Conservation (phyloP, 2,888 invertebrate species). For the Timema podura region DNA sequence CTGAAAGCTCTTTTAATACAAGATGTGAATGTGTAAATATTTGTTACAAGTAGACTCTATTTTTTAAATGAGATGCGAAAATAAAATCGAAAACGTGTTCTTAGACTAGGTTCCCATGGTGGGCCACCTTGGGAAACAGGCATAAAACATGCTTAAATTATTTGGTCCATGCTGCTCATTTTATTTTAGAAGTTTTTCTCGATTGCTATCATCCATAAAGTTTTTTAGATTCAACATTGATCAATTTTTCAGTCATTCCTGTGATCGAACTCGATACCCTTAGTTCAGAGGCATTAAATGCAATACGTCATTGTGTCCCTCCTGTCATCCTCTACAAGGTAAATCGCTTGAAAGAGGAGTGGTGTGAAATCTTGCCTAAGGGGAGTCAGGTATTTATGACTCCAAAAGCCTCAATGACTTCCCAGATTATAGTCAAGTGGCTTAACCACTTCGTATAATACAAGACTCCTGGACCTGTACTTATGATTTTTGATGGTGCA, state of each 20-base stretch:
- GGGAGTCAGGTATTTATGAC: conserved; percentile 1
- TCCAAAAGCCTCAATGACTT: conserved; percentile 5
- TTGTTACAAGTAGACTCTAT: neutral
- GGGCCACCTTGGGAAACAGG: neutral
- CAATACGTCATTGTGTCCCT: conserved; percentile 37
- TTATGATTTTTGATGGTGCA: conserved; percentile 7
- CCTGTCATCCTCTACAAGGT: conserved; percentile 39
- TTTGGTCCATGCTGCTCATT: neutral
- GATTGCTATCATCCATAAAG: neutral
- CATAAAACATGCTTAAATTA: neutral
- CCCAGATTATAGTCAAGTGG: neutral
- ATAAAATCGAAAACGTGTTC: neutral
- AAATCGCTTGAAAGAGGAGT: conserved; percentile 9
- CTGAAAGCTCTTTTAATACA: neutral
- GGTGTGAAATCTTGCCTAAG: neutral
- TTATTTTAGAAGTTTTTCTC: neutral
- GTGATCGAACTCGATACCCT: conserved; percentile 35
- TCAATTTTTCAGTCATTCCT: conserved; percentile 34
- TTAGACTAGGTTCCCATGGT: neutral
- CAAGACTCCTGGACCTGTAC: neutral
- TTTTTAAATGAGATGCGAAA: neutral
- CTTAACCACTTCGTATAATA: conserved; percentile 4
- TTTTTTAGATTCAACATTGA: neutral
- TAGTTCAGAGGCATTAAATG: conserved; percentile 32
- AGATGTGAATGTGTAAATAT: neutral